Evolutionary conservation across 2,797 vertebrate species (phyloP).

Genomic region (Rachycentron canadum): DNA sequence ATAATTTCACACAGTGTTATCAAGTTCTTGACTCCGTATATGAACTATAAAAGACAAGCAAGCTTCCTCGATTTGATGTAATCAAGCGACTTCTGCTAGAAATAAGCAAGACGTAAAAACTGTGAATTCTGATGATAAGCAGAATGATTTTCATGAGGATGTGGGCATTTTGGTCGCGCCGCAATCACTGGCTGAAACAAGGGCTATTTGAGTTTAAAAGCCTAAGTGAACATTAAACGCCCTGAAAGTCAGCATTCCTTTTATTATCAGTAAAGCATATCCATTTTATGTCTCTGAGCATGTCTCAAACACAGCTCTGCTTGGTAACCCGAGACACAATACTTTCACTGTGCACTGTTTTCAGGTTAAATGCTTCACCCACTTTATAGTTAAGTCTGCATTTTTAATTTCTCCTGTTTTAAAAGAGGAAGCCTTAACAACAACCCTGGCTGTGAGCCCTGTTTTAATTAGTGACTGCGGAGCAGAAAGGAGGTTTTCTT

Average conservation of each 20-base stretch:
- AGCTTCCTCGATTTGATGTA: conserved; percentile 39
- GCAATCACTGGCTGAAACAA: conserved; percentile 41
- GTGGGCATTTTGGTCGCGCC: conserved; percentile 14
- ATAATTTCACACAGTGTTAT: conserved; percentile 37
- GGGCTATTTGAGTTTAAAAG: conserved; percentile 49
- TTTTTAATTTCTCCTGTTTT: conserved; percentile 29
- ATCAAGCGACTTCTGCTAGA: conserved; percentile 46
- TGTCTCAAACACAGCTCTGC: conserved; percentile 14
- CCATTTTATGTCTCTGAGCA: conserved; percentile 2
- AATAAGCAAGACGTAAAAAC: conserved; percentile 53
- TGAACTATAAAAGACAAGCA: conserved; percentile 31
- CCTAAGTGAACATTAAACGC: conserved; percentile 21
- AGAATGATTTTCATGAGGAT: conserved; percentile 46
- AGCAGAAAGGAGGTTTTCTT: conserved; percentile 73
- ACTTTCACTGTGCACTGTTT: conserved; percentile 21
- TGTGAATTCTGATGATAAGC: conserved; percentile 33
- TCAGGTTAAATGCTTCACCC: conserved; percentile 15
- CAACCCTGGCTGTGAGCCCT: conserved; percentile 39
- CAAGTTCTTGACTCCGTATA: conserved; percentile 33
- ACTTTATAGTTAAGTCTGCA: conserved; percentile 31
- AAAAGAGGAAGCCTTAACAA: conserved; percentile 45
- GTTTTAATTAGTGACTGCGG: conserved; percentile 71
- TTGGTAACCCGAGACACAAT: conserved; percentile 30
- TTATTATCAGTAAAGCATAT: conserved; percentile 37
- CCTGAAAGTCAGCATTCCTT: conserved; percentile 35